Evolutionary conservation across 2,113 vertebrate genomes (phyloP).

Genomic region (Barbus barbus): DNA sequence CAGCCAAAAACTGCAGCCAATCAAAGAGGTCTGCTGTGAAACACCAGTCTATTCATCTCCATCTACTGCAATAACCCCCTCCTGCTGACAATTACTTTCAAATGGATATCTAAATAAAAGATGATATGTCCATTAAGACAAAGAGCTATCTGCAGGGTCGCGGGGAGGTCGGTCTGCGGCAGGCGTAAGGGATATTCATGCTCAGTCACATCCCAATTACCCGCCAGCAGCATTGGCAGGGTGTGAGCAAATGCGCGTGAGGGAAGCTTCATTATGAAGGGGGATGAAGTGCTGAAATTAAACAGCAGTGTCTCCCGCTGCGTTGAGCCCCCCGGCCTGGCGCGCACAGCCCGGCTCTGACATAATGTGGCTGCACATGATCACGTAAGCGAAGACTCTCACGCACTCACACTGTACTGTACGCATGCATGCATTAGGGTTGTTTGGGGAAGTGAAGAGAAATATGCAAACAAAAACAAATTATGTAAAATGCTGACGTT

Average conservation of each 20-base stretch:
- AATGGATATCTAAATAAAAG: constrained; percentile 59
- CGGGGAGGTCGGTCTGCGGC: constrained; percentile 45
- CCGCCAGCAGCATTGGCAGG: constrained; percentile 48
- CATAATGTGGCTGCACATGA: constrained; percentile 39
- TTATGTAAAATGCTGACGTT: constrained; percentile 24
- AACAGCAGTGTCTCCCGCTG: constrained; percentile 51
- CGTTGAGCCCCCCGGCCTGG: constrained; percentile 42
- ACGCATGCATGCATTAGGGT: background rate
- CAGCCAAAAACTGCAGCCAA: constrained; percentile 39
- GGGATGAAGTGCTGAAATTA: constrained; percentile 55
- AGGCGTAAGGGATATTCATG: constrained; percentile 52
- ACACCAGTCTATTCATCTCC: constrained; percentile 49
- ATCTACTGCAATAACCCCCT: constrained; percentile 53
- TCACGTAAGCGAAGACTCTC: constrained; percentile 5
- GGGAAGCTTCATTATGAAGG: constrained; percentile 54
- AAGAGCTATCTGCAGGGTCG: constrained; percentile 53
- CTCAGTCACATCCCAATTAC: constrained; percentile 58
- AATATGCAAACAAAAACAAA: constrained; percentile 9
- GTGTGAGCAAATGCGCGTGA: constrained; percentile 45
- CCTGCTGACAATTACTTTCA: constrained; percentile 57
- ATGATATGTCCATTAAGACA: constrained; percentile 56
- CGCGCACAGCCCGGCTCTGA: constrained; percentile 31
- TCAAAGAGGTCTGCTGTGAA: constrained; percentile 36
- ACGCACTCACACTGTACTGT: constrained; percentile 4
- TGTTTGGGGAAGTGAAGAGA: constrained; percentile 15